A percentile compares a stretch with the other conserved stretches of the same genome.
Evolutionary conservation across 2,888 invertebrate species (phyloP).

Genomic region (Gastracanthus pulcherrimus): DNA sequence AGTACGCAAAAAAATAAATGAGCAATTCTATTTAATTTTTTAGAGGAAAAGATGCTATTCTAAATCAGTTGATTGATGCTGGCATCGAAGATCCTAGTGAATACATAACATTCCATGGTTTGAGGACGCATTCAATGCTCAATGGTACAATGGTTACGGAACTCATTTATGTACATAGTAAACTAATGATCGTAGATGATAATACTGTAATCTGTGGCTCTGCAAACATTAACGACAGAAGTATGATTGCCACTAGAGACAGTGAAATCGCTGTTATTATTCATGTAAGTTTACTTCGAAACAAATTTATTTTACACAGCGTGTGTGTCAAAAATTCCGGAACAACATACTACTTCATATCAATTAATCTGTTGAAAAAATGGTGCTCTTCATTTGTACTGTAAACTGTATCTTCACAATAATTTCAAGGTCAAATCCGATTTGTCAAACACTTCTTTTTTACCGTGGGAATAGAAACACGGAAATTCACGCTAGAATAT

Average conservation of each 20-base stretch:
- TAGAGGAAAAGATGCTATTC: conserved; percentile 91
- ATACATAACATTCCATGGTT: conserved; percentile 94
- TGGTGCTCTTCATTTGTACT: too few relatives aligned
- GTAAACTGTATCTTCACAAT: too few relatives aligned
- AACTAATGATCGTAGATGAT: conserved; percentile 96
- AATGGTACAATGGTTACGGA: conserved; percentile 93
- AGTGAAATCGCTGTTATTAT: conserved; percentile 95
- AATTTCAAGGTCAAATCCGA: too few relatives aligned
- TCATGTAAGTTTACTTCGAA: conserved; percentile 80
- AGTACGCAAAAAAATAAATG: too few relatives aligned
- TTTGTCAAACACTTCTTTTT: too few relatives aligned
- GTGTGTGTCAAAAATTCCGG: too few relatives aligned
- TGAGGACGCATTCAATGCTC: conserved; percentile 89
- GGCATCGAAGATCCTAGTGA: conserved; percentile 89
- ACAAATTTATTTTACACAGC: too few relatives aligned
- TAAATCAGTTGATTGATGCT: conserved; percentile 86
- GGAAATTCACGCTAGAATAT: too few relatives aligned
- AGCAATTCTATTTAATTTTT: too few relatives aligned
- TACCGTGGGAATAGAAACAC: too few relatives aligned
- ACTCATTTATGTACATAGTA: conserved; percentile 98
- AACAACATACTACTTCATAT: too few relatives aligned
- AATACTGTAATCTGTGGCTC: conserved; percentile 95
- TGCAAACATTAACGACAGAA: conserved; percentile 98
- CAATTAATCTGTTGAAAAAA: too few relatives aligned
- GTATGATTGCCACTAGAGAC: conserved; percentile 95